Evolutionary conservation across 2,888 invertebrate genomes (phyloP).

Genomic region (Drosophila borborema): DNA sequence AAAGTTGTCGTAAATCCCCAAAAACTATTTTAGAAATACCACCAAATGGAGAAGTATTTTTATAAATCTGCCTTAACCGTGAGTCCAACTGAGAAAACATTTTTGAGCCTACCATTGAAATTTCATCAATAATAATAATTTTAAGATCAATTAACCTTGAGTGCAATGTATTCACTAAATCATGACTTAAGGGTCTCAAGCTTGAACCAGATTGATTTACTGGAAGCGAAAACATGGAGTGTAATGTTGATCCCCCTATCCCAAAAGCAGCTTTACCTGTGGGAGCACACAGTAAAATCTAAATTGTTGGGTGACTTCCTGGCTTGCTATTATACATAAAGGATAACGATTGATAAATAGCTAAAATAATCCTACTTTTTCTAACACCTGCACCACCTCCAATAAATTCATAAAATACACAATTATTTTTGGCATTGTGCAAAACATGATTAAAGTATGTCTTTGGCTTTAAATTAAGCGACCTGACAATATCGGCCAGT

Average conservation of each 20-base stretch:
- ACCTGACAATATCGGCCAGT: background rate
- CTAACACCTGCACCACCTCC: background rate
- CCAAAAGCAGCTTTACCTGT: too few relatives aligned
- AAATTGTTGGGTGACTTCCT: background rate
- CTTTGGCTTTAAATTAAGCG: background rate
- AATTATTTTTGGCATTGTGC: background rate
- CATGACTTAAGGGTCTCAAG: too few relatives aligned
- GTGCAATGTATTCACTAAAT: too few relatives aligned
- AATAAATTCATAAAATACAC: background rate
- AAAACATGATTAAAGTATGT: background rate
- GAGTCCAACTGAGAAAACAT: background rate
- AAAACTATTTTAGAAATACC: too few relatives aligned
- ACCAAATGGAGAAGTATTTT: too few relatives aligned
- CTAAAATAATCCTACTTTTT: background rate
- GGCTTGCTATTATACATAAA: background rate
- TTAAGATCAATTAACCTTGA: background rate
- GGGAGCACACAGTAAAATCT: background rate
- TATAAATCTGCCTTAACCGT: too few relatives aligned
- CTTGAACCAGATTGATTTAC: too few relatives aligned
- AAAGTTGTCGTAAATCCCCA: too few relatives aligned
- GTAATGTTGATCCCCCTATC: too few relatives aligned
- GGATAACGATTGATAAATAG: background rate
- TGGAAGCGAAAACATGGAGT: too few relatives aligned
- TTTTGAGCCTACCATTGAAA: background rate
- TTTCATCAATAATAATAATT: background rate